phyloP scores from a whole-genome alignment of 2,113 vertebrate species.

The Poicephalus gulielmi region DNA sequence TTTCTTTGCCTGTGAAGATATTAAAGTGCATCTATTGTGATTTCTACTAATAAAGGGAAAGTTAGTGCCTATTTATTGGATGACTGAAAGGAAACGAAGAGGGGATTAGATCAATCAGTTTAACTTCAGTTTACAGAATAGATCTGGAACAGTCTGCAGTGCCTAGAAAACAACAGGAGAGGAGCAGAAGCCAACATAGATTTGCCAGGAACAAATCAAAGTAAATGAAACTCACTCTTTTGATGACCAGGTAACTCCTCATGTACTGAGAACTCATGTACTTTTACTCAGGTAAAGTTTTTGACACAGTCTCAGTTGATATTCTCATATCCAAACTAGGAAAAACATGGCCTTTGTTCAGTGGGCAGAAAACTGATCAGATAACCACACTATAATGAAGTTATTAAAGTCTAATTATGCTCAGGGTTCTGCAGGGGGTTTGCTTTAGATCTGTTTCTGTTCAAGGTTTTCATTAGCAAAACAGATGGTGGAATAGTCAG shows the following conservation, averaged over 20 bases:
- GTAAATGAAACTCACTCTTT: background rate
- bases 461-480: conserved; percentile 46
- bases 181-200: background rate
- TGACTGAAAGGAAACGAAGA: background rate
- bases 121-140: background rate
- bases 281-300: background rate
- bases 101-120: background rate
- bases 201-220: background rate
- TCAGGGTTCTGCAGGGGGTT: background rate
- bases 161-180: background rate
- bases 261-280: background rate
- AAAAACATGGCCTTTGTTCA: background rate
- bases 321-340: background rate
- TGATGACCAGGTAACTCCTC: background rate
- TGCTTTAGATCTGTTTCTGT: conserved; percentile 13
- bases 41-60: background rate
- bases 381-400: background rate
- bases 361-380: background rate
- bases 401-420: conserved; percentile 14
- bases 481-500: conserved; percentile 49
- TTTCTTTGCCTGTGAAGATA: background rate
- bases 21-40: background rate
- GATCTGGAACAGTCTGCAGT: background rate
- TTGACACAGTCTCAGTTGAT: background rate
- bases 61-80: background rate